A percentile compares a stretch with the other conserved stretches of the same genome.
Conservation (phyloP, 2,888 invertebrate genomes). For the Pandemis cinnamomeana region DNA sequence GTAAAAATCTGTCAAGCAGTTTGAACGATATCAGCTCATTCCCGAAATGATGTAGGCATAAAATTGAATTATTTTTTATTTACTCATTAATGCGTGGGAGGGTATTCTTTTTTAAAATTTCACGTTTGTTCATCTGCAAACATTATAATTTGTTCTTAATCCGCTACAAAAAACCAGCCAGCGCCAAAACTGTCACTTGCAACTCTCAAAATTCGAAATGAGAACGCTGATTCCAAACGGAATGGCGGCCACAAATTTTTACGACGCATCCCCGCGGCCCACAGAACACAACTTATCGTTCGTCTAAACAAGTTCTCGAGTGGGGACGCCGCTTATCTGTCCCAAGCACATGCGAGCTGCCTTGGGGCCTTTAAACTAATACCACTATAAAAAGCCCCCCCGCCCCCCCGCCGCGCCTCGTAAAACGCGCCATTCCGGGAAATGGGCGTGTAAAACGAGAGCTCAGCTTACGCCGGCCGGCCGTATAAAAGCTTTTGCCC, state of each 20-base stretch:
- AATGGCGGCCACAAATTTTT: constrained; percentile 46
- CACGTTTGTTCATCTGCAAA: too few species aligned
- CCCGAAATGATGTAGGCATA: too few species aligned
- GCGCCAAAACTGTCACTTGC: background rate
- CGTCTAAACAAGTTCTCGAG: constrained; percentile 80
- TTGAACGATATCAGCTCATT: too few species aligned
- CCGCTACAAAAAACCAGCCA: background rate
- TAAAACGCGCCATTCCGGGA: constrained; percentile 73
- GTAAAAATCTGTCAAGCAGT: too few species aligned
- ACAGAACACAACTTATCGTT: constrained; percentile 77
- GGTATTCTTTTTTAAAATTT: too few species aligned
- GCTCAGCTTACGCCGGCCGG: constrained; percentile 64
- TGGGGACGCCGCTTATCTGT: constrained; percentile 82
- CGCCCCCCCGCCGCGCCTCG: constrained; percentile 60
- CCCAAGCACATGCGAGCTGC: constrained; percentile 78
- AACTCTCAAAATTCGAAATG: constrained; percentile 10
- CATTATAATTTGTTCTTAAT: background rate
- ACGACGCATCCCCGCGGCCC: constrained; percentile 62
- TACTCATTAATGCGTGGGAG: too few species aligned
- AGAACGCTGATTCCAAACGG: constrained; percentile 40
- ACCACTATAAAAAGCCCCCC: constrained; percentile 68
- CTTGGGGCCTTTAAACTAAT: constrained; percentile 76
- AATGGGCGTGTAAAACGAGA: constrained; percentile 69
- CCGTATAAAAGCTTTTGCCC: constrained; percentile 78
- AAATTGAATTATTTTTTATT: too few species aligned